A percentile compares a stretch with the other conserved stretches of the same genome.
Evolutionary conservation across 2,113 vertebrate species (phyloP).

Genomic region (Lepus americanus): DNA sequence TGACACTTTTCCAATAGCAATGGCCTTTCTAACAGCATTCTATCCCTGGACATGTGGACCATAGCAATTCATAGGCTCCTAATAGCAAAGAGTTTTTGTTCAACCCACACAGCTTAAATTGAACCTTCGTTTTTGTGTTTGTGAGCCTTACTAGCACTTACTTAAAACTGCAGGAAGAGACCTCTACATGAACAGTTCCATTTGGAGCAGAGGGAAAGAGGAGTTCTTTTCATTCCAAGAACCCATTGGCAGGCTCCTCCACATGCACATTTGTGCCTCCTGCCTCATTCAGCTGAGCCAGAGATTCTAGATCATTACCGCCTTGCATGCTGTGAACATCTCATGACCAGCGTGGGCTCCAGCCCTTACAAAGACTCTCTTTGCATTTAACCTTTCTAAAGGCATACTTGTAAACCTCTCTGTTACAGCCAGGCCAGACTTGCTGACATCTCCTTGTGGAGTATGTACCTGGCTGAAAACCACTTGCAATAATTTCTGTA

Average conservation of each 20-base stretch:
- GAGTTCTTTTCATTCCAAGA: slow-evolving; percentile 38
- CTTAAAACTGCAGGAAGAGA: slow-evolving; percentile 30
- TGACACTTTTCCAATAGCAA: neutral
- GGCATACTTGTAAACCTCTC: neutral
- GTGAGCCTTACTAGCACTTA: neutral
- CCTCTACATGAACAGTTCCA: neutral
- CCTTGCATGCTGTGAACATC: neutral
- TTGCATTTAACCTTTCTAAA: neutral
- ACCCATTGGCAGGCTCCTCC: neutral
- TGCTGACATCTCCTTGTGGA: neutral
- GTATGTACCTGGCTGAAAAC: slow-evolving; percentile 7
- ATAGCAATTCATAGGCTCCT: neutral
- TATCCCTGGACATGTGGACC: neutral
- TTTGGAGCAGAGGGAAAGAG: neutral
- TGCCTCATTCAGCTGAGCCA: neutral
- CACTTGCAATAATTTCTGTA: neutral
- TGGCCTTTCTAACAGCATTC: neutral
- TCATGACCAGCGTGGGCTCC: neutral
- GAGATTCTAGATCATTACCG: neutral
- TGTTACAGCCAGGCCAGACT: neutral
- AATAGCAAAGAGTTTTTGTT: neutral
- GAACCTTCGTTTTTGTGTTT: neutral
- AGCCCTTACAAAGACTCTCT: neutral
- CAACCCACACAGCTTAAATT: neutral
- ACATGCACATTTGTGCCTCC: neutral